A percentile compares a stretch with the other conserved stretches of the same genome.
phyloP scores from a whole-genome alignment of 2,888 invertebrate genomes.

The Eudasyphora cyanicolor region DNA sequence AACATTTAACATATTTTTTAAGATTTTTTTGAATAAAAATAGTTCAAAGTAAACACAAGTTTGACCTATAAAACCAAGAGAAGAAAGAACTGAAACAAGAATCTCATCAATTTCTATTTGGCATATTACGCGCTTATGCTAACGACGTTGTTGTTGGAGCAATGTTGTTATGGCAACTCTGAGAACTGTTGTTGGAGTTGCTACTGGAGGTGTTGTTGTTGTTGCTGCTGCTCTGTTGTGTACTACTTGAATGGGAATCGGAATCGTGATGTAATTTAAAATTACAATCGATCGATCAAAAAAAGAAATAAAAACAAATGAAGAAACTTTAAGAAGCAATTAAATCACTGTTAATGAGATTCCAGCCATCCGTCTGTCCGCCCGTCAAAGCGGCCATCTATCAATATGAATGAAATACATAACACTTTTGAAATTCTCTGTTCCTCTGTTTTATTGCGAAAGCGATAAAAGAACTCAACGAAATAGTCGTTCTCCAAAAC shows the following conservation, averaged over 20 bases:
- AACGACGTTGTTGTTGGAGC: too few relatives aligned
- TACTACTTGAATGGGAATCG: neutral
- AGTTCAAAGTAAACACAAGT: neutral
- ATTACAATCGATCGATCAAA: slow-evolving; percentile 11
- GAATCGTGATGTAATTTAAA: slow-evolving; percentile 46
- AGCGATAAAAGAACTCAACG: neutral
- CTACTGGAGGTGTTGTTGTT: neutral
- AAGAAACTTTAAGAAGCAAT: slow-evolving; percentile 27
- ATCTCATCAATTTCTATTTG: slow-evolving; percentile 16
- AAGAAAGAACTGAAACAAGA: slow-evolving; percentile 4
- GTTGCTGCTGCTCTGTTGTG: too few relatives aligned
- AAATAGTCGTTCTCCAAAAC: too few relatives aligned
- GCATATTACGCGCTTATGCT: too few relatives aligned
- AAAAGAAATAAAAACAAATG: slow-evolving; percentile 2
- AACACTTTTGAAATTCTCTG: neutral
- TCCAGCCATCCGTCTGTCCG: neutral
- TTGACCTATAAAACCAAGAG: slow-evolving; percentile 22
- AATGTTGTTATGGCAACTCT: neutral
- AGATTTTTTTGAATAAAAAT: too few relatives aligned
- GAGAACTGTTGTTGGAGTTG: neutral
- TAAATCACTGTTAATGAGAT: slow-evolving; percentile 30
- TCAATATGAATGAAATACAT: neutral
- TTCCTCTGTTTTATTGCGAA: slow-evolving; percentile 13
- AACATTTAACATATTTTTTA: too few relatives aligned
- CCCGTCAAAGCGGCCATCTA: neutral